Percentiles rank a stretch among this genome's conserved stretches.
Conservation (phyloP, 2,113 vertebrate species). For the Perccottus glenii region DNA sequence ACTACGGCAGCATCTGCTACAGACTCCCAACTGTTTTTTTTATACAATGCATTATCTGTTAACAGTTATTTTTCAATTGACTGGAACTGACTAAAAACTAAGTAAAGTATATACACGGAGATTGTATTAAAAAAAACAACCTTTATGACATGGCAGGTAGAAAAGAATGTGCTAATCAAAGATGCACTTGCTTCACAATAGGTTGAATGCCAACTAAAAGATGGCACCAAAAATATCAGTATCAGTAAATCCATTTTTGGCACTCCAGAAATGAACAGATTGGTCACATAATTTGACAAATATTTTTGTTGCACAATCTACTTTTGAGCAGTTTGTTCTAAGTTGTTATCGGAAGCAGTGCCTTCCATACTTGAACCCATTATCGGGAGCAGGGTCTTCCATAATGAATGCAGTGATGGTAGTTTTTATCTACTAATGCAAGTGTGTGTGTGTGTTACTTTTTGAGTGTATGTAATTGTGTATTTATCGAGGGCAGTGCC, state of each 20-base stretch:
- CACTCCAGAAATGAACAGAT: constrained; percentile 3
- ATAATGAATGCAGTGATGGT: constrained; percentile 94
- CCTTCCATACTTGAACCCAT: constrained; percentile 93
- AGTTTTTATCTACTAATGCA: constrained; percentile 95
- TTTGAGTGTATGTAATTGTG: constrained; percentile 77
- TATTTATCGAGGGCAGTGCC: constrained; percentile 96
- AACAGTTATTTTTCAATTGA: neutral
- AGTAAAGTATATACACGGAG: neutral
- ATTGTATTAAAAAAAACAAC: neutral
- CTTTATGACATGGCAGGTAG: neutral
- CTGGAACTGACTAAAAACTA: neutral
- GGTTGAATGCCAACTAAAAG: neutral
- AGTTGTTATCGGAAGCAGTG: constrained; percentile 96
- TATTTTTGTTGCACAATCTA: constrained; percentile 63
- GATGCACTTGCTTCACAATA: neutral
- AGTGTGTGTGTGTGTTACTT: constrained; percentile 49
- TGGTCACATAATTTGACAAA: constrained; percentile 21
- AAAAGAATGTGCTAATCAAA: neutral
- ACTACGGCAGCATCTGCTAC: constrained; percentile 98
- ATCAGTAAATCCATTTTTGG: neutral
- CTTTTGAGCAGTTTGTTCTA: constrained; percentile 55
- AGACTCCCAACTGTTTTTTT: constrained; percentile 56
- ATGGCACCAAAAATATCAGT: neutral
- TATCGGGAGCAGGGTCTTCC: constrained; percentile 98
- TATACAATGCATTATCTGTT: constrained; percentile 12